These are phyloP conservation scores for Desmodus rotundus DNA, from an alignment of 2,113 vertebrate genomes.

Conservation along the genomic window DNA sequence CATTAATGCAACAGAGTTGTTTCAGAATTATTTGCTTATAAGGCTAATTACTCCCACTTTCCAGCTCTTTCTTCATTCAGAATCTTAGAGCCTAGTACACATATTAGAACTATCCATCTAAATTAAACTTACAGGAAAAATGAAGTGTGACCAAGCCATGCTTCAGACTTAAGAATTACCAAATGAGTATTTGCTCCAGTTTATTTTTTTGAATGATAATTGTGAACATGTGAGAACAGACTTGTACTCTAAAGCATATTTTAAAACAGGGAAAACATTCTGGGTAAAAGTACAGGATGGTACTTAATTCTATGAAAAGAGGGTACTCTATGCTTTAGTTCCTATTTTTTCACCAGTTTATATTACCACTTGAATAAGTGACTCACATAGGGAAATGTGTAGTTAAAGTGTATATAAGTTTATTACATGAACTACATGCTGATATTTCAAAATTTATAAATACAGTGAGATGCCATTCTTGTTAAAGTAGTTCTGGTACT, in stretches of 20 bases:
- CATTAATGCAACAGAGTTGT: constrained; percentile 42
- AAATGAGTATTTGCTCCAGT: not conserved
- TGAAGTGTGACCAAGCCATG: not conserved
- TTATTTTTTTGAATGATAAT: not conserved
- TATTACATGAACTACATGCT: not conserved
- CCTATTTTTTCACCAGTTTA: not conserved
- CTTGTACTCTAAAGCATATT: not conserved
- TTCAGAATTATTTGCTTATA: constrained; percentile 55
- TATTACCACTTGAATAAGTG: not conserved
- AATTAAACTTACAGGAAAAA: not conserved
- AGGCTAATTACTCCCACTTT: constrained; percentile 40
- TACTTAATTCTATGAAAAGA: constrained; percentile 17
- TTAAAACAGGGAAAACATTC: not conserved
- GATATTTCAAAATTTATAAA: not conserved
- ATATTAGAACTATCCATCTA: not conserved
- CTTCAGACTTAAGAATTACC: constrained; percentile 17
- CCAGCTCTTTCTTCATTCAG: constrained; percentile 52
- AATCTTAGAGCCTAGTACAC: not conserved
- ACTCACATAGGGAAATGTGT: not conserved
- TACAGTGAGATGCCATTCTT: not conserved
- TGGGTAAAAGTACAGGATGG: not conserved
- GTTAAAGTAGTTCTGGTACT: not conserved
- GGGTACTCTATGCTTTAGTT: not conserved
- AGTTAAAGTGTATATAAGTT: not conserved
- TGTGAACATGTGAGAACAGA: constrained; percentile 14